These are phyloP conservation scores for Aleiodes sp. DNA, from an alignment of 1,140 invertebrate genomes.

Conservation along the genomic window DNA sequence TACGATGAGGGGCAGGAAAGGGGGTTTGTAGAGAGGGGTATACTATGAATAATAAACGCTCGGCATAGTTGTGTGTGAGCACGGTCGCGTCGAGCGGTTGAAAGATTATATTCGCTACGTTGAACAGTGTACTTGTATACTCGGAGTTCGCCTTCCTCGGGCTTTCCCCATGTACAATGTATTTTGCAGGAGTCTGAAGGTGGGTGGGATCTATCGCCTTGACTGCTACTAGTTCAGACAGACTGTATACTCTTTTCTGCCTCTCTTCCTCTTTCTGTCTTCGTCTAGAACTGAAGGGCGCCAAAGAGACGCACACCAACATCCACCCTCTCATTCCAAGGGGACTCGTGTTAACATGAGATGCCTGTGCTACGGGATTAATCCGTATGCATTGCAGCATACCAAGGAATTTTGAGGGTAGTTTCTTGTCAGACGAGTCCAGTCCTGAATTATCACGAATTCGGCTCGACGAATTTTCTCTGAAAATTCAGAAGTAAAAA, in stretches of 20 bases:
- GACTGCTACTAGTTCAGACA: background rate
- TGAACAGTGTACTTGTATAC: conserved; percentile 14
- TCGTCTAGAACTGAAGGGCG: conserved; percentile 6
- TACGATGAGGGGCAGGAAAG: background rate
- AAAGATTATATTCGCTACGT: conserved; percentile 20
- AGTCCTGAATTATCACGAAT: background rate
- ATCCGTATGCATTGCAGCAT: conserved; percentile 48
- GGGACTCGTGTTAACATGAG: conserved; percentile 22
- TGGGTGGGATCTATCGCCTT: background rate
- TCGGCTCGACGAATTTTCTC: background rate
- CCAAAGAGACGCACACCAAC: conserved; percentile 12
- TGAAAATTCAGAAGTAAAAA: background rate
- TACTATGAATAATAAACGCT: conserved; percentile 50
- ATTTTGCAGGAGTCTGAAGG: conserved; percentile 9
- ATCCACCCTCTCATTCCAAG: background rate
- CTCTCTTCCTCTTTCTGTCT: background rate
- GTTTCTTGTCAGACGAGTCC: background rate
- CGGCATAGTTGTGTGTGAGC: conserved; percentile 9
- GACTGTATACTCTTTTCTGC: background rate
- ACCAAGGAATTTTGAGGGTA: background rate
- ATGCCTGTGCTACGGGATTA: conserved; percentile 42
- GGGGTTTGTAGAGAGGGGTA: background rate
- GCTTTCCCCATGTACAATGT: conserved; percentile 1
- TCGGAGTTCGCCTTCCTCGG: conserved; percentile 2
- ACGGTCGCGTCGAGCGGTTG: conserved; percentile 9